These are phyloP conservation scores for Meriones unguiculatus DNA, from an alignment of 2,113 vertebrate species.

Conservation along the genomic window DNA sequence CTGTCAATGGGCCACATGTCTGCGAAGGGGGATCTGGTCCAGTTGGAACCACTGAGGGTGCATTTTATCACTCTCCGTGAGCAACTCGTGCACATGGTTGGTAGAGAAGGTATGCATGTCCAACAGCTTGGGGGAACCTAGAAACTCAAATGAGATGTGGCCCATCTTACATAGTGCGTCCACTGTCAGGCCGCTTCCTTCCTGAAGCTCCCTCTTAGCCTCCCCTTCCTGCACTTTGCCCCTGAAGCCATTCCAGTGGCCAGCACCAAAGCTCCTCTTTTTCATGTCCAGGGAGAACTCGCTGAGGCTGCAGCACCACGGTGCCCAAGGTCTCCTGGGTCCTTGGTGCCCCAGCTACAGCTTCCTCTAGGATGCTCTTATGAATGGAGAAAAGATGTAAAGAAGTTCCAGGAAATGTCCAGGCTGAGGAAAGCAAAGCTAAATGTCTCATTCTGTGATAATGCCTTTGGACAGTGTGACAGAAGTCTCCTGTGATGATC, in stretches of 20 bases:
- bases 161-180: conserved; percentile 93
- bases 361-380: background rate
- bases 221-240: conserved; percentile 95
- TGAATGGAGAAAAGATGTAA: conserved; percentile 41
- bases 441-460: conserved; percentile 42
- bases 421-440: conserved; percentile 58
- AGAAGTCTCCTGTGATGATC: conserved; percentile 9
- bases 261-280: conserved; percentile 96
- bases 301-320: conserved; percentile 91
- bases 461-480: conserved; percentile 9
- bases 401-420: conserved; percentile 44
- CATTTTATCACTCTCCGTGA: conserved; percentile 96
- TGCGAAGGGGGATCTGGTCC: conserved; percentile 91
- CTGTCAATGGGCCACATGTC: conserved; percentile 95
- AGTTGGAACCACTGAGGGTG: conserved; percentile 94
- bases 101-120: conserved; percentile 94
- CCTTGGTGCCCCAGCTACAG: background rate
- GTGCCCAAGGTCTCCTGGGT: conserved; percentile 86
- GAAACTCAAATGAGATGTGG: conserved; percentile 94
- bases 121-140: conserved; percentile 90
- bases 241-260: conserved; percentile 97
- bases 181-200: conserved; percentile 93
- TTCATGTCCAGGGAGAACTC: conserved; percentile 95
- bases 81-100: conserved; percentile 91
- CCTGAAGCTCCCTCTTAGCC: conserved; percentile 93